Conservation (phyloP, 2,888 invertebrate genomes). For the Brachycybe producta region DNA sequence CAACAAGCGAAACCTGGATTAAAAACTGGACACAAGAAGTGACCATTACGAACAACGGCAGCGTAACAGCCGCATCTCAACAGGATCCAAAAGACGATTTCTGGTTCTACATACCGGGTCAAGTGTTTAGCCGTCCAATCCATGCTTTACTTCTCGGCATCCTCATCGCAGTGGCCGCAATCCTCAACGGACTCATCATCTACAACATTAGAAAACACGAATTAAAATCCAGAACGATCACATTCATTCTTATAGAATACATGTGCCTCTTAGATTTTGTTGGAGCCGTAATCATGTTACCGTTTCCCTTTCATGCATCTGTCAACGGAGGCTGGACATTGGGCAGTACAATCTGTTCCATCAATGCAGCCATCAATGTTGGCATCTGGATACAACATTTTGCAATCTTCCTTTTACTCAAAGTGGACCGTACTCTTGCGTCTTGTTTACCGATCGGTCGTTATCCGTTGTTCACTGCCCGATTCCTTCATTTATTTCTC, state of each 20-base stretch:
- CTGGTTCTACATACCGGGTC: neutral
- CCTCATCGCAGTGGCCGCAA: constrained; percentile 23
- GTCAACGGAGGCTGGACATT: constrained; percentile 26
- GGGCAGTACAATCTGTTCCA: constrained; percentile 23
- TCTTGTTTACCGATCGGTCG: constrained; percentile 26
- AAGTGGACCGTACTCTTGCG: constrained; percentile 25
- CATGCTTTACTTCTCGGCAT: constrained; percentile 7
- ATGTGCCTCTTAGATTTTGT: constrained; percentile 27
- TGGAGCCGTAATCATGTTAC: constrained; percentile 26
- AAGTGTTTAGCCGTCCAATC: constrained; percentile 1
- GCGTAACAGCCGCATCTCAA: neutral
- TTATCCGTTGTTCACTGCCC: constrained; percentile 17
- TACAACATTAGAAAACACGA: constrained; percentile 26
- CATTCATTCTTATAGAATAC: constrained; percentile 28
- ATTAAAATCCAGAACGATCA: constrained; percentile 26
- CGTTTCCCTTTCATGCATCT: constrained; percentile 26
- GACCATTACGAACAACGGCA: too few relatives aligned
- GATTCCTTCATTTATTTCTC: constrained; percentile 8
- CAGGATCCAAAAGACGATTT: neutral
- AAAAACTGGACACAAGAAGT: too few relatives aligned
- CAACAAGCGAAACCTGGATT: too few relatives aligned
- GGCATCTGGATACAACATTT: constrained; percentile 28
- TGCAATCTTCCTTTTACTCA: constrained; percentile 24
- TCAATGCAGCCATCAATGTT: constrained; percentile 26
- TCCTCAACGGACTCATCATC: constrained; percentile 26